Evolutionary conservation across 2,888 invertebrate species (phyloP).

Genomic region (Cantharis nigra): DNA sequence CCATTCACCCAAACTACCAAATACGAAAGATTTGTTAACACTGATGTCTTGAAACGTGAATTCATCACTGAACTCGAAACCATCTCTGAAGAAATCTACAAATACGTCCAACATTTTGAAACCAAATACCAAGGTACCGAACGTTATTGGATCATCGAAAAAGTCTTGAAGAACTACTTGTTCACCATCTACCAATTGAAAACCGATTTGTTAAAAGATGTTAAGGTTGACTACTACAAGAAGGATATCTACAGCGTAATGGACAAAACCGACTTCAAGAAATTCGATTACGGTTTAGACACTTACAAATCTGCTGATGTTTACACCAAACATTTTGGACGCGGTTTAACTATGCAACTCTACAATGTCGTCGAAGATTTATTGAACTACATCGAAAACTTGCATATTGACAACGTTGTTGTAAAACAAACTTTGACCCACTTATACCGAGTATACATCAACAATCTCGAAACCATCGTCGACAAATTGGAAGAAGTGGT

Average conservation of each 20-base stretch:
- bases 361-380: background rate
- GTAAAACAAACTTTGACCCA: background rate
- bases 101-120: background rate
- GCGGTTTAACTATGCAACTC: background rate
- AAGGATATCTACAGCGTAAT: background rate
- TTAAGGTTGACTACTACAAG: background rate
- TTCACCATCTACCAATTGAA: background rate
- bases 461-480: background rate
- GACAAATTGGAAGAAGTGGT: background rate
- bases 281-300: background rate
- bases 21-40: background rate
- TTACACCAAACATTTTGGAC: background rate
- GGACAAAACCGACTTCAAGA: background rate
- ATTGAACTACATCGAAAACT: background rate
- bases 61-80: background rate
- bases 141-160: background rate
- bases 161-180: background rate
- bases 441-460: background rate
- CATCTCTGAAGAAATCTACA: background rate
- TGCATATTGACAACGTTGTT: background rate
- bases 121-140: background rate
- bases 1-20: background rate
- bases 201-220: background rate
- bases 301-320: background rate
- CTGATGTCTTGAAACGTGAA: background rate